Evolutionary conservation across 1,140 invertebrate genomes (phyloP), one percentile per base, ranked within the genome.

Genomic region (Diploscapter pachys): DNA sequence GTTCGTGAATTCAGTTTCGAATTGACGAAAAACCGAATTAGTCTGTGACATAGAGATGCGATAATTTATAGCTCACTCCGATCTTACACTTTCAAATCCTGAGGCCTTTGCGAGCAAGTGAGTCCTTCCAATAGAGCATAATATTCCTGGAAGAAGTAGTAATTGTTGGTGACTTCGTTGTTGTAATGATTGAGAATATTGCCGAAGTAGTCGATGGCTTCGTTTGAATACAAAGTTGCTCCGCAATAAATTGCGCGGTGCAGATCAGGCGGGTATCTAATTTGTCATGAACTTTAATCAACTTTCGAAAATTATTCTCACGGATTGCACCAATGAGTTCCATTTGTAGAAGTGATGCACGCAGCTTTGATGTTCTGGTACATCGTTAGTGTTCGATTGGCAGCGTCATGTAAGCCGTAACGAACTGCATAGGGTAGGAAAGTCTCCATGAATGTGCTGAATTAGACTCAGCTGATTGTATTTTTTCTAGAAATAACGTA

Each of bases 81-180:
- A 63, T 48, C 55, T 50, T 56, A 75, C 73, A 54, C 49, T 51
- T 67, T 75, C n/a, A 75, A 52, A 11, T 63, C 71, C 2, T 49
- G 11, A 13, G 66, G 49, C 31, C 53, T 75, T 8, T 67, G 65
- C 8, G 75, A 54, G 54, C 75, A 76, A 73, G 71, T 76, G 55
- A 76, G 65, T 53, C 75, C 75, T 48, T 76, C 64, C 6, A 76
- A 63, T 5, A 76, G 65, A 57, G 71, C 63, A 57, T 69, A 63
- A 66, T 76, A 76, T 66, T 76, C 75, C 13, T 76, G 75, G 61
- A 74, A 76, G 63, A 76, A 76, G 73, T 76, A 76, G 48, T 53
- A 62, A 66, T 76, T 73, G 3, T 59, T 76, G 6, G 63, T 51
- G 72, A 73, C 65, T 68, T 76, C 64, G 48, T 53, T 64, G 31